phyloP scores from a whole-genome alignment of 2,797 vertebrate genomes.

The Meda fulgida region DNA sequence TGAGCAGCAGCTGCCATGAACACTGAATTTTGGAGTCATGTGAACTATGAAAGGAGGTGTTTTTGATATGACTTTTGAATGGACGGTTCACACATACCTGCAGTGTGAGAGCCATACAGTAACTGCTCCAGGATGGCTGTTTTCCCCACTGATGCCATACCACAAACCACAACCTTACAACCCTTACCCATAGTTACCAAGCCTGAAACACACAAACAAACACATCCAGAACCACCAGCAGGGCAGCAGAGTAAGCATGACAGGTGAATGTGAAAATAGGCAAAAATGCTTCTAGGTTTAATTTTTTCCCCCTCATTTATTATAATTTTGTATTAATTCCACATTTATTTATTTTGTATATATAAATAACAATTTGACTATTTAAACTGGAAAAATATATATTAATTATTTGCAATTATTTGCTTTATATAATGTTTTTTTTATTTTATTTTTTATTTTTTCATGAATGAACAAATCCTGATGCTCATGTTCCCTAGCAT shows the following conservation, averaged over 20 bases:
- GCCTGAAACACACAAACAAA: slow-evolving; percentile 21
- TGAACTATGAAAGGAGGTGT: neutral
- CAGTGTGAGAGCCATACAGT: slow-evolving; percentile 87
- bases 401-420: no score
- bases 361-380: neutral
- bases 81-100: slow-evolving; percentile 78
- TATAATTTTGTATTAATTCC: neutral
- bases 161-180: slow-evolving; percentile 94
- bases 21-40: neutral
- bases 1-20: neutral
- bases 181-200: slow-evolving; percentile 86
- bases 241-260: neutral
- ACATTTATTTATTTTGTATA: neutral
- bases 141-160: slow-evolving; percentile 90
- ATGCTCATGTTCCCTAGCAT: neutral
- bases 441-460: no score
- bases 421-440: no score
- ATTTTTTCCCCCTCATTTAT: no score
- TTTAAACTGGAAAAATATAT: neutral
- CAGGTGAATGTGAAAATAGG: neutral
- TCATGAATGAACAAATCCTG: neutral
- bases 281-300: neutral
- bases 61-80: neutral
- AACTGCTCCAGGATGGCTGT: slow-evolving; percentile 94
- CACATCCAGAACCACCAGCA: neutral